Evolutionary conservation across 1,140 invertebrate species (phyloP).

Genomic region (Stegodyphus dumicola): DNA sequence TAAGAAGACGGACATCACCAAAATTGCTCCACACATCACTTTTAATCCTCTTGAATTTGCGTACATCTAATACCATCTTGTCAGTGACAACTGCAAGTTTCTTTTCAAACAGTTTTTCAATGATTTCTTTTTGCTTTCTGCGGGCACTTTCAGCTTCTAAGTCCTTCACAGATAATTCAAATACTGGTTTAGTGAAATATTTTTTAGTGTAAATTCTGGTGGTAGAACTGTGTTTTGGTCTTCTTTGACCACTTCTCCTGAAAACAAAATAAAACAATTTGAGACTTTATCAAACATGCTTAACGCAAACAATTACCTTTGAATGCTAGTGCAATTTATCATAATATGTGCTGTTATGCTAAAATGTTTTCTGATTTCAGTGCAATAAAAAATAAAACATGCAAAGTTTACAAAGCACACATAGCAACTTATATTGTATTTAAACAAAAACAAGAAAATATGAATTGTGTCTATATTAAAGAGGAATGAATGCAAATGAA

Average conservation of each 20-base stretch:
- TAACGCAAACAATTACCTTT: background rate
- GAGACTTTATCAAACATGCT: background rate
- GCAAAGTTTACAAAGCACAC: too few species aligned
- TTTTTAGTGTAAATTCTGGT: conserved; percentile 53
- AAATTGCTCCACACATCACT: conserved; percentile 58
- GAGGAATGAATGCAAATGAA: too few species aligned
- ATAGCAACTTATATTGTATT: too few species aligned
- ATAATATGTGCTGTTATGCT: background rate
- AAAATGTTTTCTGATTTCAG: too few species aligned
- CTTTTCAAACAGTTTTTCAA: conserved; percentile 51
- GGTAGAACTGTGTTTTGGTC: conserved; percentile 27
- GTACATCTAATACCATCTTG: conserved; percentile 52
- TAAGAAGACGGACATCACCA: conserved; percentile 44
- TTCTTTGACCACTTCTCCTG: conserved; percentile 21
- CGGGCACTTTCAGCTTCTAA: conserved; percentile 52
- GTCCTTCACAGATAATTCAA: conserved; percentile 51
- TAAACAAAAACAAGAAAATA: too few species aligned
- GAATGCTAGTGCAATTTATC: background rate
- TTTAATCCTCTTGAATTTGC: conserved; percentile 52
- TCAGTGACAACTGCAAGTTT: conserved; percentile 51
- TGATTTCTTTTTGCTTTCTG: conserved; percentile 49
- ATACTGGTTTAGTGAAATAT: conserved; percentile 52
- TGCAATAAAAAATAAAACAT: too few species aligned
- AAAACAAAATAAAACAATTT: background rate
- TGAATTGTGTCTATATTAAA: too few species aligned